Percentiles rank a stretch among this genome's conserved stretches.
phyloP scores from a whole-genome alignment of 2,797 vertebrate genomes.

The Holocentrus rufus region DNA sequence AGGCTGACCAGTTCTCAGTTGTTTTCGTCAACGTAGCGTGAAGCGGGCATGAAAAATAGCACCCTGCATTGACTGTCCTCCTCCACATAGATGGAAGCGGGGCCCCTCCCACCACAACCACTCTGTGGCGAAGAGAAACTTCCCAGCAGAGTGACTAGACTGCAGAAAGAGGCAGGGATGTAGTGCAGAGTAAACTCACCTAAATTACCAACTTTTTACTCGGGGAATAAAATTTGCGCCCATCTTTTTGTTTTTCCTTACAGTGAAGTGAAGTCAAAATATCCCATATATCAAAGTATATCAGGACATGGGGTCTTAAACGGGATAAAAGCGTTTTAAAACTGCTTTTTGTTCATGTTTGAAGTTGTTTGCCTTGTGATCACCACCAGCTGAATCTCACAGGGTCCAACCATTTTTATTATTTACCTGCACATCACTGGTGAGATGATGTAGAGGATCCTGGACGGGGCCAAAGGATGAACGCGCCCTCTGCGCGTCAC shows the following conservation, averaged over 20 bases:
- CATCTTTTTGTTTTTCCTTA: too few relatives aligned
- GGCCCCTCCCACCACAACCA: constrained; percentile 24
- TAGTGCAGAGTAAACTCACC: background rate
- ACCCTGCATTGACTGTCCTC: background rate
- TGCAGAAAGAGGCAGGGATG: background rate
- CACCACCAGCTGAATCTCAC: too few relatives aligned
- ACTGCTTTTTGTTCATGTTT: too few relatives aligned
- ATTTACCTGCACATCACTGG: too few relatives aligned
- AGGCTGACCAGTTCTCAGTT: background rate
- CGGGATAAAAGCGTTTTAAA: too few relatives aligned
- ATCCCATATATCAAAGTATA: too few relatives aligned
- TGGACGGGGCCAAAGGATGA: constrained; percentile 42
- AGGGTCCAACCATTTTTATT: too few relatives aligned
- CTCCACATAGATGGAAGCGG: background rate
- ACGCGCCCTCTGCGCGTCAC: accelerated
- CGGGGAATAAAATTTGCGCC: too few relatives aligned
- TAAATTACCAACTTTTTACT: too few relatives aligned
- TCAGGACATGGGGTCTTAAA: too few relatives aligned
- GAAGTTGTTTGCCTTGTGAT: too few relatives aligned
- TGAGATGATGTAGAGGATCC: background rate
- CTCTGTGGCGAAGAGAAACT: background rate
- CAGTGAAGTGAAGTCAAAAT: too few relatives aligned
- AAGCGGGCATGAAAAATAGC: background rate
- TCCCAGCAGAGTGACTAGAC: background rate
- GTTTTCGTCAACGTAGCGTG: background rate